Conservation (phyloP, 2,797 vertebrate species). For the Schizopygopsis malacanthus region DNA sequence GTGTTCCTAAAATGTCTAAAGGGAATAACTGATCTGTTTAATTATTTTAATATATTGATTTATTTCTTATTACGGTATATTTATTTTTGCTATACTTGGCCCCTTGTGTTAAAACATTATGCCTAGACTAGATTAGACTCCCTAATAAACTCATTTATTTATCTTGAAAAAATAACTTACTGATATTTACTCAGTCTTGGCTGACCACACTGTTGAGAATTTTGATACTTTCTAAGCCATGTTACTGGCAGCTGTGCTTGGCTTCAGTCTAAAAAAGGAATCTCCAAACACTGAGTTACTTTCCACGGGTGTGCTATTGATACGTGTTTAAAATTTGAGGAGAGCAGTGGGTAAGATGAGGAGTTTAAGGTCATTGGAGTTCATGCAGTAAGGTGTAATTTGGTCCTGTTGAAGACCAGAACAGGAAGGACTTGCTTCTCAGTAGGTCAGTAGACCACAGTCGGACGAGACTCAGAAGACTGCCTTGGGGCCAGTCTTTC, state of each 20-base stretch:
- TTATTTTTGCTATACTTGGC: not conserved
- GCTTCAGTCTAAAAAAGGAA: not conserved
- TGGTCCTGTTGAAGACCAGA: slow-evolving; percentile 48
- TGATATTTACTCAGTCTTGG: slow-evolving; percentile 8
- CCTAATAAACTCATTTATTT: slow-evolving; percentile 21
- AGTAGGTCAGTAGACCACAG: slow-evolving; percentile 61
- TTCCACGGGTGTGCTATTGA: slow-evolving; percentile 47
- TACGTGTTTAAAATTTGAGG: slow-evolving; percentile 38
- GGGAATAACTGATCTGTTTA: not conserved
- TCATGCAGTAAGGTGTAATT: slow-evolving; percentile 53
- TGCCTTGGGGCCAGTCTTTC: slow-evolving; percentile 55
- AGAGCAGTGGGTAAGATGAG: not conserved
- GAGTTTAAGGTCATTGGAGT: slow-evolving; percentile 16
- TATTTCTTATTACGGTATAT: not conserved
- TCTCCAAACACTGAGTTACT: slow-evolving; percentile 9
- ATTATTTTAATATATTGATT: not conserved
- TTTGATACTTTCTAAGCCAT: not conserved
- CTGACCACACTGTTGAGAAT: not conserved
- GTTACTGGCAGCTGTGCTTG: slow-evolving; percentile 7
- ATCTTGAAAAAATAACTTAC: not conserved
- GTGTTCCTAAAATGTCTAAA: not conserved
- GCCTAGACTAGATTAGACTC: slow-evolving; percentile 6
- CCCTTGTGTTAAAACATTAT: not conserved
- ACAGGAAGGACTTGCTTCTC: slow-evolving; percentile 63
- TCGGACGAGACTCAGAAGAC: slow-evolving; percentile 46